Evolutionary conservation across 2,797 vertebrate species (phyloP), one percentile per base, ranked within the genome.

Genomic region (Sternotherus odoratus): DNA sequence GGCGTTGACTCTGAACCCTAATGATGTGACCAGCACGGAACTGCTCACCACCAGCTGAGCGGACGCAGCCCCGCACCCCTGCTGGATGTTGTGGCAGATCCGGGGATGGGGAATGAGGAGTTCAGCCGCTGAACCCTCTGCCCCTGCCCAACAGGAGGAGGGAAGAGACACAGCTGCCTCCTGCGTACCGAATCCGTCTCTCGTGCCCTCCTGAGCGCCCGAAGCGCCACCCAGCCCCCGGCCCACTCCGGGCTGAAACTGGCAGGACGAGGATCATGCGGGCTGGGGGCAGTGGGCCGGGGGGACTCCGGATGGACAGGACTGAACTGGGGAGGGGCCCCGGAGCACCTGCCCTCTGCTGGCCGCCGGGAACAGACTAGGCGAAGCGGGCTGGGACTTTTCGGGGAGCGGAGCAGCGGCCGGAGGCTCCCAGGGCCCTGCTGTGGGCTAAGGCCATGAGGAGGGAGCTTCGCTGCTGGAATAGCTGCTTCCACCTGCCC

Each of bases 401-500:
- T 13, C 16, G 1, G 0, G 39, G 86, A 53, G 46, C 60, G 36
- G 21, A 56, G 56, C n/a, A 15, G 0, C 3, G 56, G 72, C 66
- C 0, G 24, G 12, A 33, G 50, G 72, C 43, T 28, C 11, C 5
- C 12, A n/a, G 48, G 86, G 85, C 57, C 0, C 16, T 21, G 60
- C 53, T 66, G 92, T 77, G 93, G 93, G n/a, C 60, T 92, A 51
- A 75, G n/a, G 49, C 91, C 12, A 16, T 0, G 48, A 30, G 26
- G n/a, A 30, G 13, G 3, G 12, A 63, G 26, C 13, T 63, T 69
- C 89, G 84, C 0, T 51, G 23, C 12, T 78, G 87, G 94, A 97
- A 95, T 85, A 96, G 54, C 87, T 21, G 13, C 86, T 92, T 87
- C 94, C 85, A 87, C 85, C 82, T 72, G 12, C 60, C 74, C 79